Conservation (phyloP, 2,888 invertebrate species). For the Tillus elongatus region DNA sequence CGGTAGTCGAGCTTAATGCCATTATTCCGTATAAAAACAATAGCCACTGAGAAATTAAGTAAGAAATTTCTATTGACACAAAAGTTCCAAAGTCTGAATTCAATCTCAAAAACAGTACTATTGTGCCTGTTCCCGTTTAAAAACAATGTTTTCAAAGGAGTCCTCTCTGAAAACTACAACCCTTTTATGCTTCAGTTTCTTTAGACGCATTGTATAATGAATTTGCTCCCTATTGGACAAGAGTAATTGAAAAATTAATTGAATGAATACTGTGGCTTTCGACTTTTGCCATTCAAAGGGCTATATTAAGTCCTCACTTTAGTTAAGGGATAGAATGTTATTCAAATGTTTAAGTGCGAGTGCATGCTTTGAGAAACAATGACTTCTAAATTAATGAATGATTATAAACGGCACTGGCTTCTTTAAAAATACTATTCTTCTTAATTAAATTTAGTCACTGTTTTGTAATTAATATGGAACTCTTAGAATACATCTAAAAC, state of each 20-base stretch:
- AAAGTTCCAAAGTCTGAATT: slow-evolving; percentile 21
- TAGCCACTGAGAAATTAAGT: slow-evolving; percentile 15
- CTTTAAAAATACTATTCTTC: too few species aligned
- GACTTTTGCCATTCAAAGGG: slow-evolving; percentile 30
- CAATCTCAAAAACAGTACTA: slow-evolving; percentile 28
- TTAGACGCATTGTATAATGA: slow-evolving; percentile 32
- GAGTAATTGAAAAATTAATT: slow-evolving; percentile 42
- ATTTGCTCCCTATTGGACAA: slow-evolving; percentile 36
- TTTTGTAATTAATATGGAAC: too few species aligned
- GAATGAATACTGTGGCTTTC: slow-evolving; percentile 40
- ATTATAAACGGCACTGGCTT: too few species aligned
- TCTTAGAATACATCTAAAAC: too few species aligned
- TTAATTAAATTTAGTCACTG: too few species aligned
- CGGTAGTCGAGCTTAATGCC: not conserved
- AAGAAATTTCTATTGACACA: slow-evolving; percentile 19
- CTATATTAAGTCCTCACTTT: slow-evolving; percentile 31
- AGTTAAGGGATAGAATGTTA: slow-evolving; percentile 29
- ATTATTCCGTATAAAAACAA: slow-evolving; percentile 7
- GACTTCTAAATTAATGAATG: slow-evolving; percentile 3
- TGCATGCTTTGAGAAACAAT: slow-evolving; percentile 19
- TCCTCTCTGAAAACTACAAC: slow-evolving; percentile 32
- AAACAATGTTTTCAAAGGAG: slow-evolving; percentile 34
- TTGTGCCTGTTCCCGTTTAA: slow-evolving; percentile 30
- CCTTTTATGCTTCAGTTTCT: slow-evolving; percentile 31
- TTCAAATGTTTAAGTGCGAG: slow-evolving; percentile 27